Percentiles rank a stretch among this genome's conserved stretches.
These are phyloP conservation scores for Balaeniceps rex DNA, from an alignment of 2,113 vertebrate genomes.

Conservation along the genomic window DNA sequence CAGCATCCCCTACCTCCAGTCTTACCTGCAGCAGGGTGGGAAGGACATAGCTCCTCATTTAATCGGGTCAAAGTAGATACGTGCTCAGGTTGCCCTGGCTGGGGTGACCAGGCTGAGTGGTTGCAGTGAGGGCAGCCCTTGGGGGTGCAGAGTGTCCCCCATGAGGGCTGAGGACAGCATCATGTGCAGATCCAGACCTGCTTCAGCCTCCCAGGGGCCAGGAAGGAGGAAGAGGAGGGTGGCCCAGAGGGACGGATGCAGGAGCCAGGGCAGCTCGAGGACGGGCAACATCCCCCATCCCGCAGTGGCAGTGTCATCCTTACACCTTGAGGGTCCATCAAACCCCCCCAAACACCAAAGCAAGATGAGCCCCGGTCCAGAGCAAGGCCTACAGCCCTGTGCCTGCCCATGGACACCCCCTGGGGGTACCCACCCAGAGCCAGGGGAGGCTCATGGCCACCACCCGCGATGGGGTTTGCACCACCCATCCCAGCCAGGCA, in stretches of 20 bases:
- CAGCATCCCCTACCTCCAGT: not conserved
- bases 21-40: not conserved
- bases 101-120: too few species aligned
- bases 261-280: not conserved
- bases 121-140: not conserved
- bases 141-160: not conserved
- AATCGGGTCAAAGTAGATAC: accelerated
- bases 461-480: not conserved
- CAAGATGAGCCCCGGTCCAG: not conserved
- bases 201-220: not conserved
- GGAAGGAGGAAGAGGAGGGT: not conserved
- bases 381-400: not conserved
- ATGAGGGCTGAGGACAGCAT: not conserved
- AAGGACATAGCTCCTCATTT: not conserved
- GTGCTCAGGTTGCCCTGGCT: not conserved
- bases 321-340: too few species aligned
- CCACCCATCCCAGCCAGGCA: accelerated
- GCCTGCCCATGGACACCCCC: too few species aligned
- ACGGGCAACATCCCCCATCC: not conserved
- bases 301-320: not conserved
- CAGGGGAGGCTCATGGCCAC: not conserved
- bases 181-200: not conserved
- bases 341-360: not conserved
- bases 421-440: not conserved
- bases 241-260: not conserved